phyloP scores from a whole-genome alignment of 2,113 vertebrate species.

The Scartelaos histophorus region DNA sequence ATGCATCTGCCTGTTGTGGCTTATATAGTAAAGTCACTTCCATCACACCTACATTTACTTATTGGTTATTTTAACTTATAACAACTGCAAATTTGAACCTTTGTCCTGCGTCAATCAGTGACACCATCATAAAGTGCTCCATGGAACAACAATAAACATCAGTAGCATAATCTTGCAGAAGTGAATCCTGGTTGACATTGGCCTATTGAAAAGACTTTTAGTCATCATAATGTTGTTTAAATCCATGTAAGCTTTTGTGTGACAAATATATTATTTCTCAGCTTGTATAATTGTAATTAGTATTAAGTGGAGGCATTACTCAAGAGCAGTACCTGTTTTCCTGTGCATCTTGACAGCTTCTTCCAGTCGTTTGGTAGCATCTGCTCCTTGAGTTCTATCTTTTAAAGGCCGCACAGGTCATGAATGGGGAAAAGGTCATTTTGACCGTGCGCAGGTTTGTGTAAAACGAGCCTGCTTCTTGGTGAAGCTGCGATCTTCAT shows the following conservation, averaged over 20 bases:
- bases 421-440: constrained; percentile 54
- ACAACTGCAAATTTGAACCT: no score
- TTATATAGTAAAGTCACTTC: neutral
- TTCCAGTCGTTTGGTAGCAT: neutral
- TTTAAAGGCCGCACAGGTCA: constrained; percentile 55
- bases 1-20: neutral
- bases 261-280: neutral
- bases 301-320: neutral
- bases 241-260: neutral
- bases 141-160: no score
- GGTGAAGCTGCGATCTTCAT: constrained; percentile 16
- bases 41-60: no score
- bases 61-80: no score
- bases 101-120: no score
- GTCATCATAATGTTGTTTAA: no score
- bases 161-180: no score
- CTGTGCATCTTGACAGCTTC: constrained; percentile 51
- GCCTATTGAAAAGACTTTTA: no score
- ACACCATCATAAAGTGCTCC: no score
- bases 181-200: no score
- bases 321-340: constrained; percentile 50
- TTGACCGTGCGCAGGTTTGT: constrained; percentile 37
- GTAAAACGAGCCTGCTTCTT: constrained; percentile 43
- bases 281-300: no score
- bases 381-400: constrained; percentile 7